These are phyloP conservation scores for Pegoplata infirma DNA, from an alignment of 2,888 invertebrate species.

Conservation along the genomic window DNA sequence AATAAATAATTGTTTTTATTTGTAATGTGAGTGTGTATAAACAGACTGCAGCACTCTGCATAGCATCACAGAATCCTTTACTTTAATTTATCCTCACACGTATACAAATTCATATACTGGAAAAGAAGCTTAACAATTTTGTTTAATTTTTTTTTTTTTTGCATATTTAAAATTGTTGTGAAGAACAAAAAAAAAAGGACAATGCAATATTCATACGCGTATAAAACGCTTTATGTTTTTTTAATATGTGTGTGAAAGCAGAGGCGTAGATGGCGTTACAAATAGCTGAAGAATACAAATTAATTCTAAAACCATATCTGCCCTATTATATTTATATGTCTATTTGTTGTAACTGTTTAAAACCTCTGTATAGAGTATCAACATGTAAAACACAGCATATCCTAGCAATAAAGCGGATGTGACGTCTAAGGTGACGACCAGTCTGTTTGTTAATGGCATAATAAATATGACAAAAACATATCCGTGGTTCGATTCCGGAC, in stretches of 20 bases:
- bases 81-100: slow-evolving; percentile 41
- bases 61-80: slow-evolving; percentile 14
- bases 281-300: too few species aligned
- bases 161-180: slow-evolving; percentile 17
- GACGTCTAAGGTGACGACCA: too few species aligned
- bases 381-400: too few species aligned
- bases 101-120: slow-evolving; percentile 42
- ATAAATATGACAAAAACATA: too few species aligned
- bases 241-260: background rate
- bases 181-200: slow-evolving; percentile 21
- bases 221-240: slow-evolving; percentile 12
- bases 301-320: too few species aligned
- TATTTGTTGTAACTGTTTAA: too few species aligned
- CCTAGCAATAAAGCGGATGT: too few species aligned
- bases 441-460: too few species aligned
- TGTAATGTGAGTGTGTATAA: slow-evolving; percentile 21
- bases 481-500: too few species aligned
- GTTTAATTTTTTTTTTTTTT: slow-evolving; percentile 13
- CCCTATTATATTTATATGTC: too few species aligned
- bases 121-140: slow-evolving; percentile 55
- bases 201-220: slow-evolving; percentile 37
- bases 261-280: too few species aligned
- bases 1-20: slow-evolving; percentile 64
- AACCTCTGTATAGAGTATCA: too few species aligned
- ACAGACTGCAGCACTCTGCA: background rate